Base-by-base conservation (phyloP, 2,113 vertebrate genomes). In the Oceanites oceanicus region DNA sequence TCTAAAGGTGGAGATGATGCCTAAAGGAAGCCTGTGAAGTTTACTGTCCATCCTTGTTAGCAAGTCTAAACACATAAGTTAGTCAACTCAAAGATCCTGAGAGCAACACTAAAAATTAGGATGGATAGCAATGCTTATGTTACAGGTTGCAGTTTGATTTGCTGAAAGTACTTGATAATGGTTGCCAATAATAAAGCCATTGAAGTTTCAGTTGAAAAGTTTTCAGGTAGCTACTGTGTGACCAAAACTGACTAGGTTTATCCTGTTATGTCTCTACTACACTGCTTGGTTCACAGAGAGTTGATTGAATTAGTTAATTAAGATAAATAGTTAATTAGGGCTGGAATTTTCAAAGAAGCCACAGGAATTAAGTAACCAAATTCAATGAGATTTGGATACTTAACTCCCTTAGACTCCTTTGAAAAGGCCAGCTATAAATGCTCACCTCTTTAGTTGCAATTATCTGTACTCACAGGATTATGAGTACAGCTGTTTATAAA, bases 311-410 rank as follows among this genome's bases (percentile, higher is more conserved):
- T 87, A 78, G 70, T 94, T 94, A 96, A 97, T 97, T 95, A 95
- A 87, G 87, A 83, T 87, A 89, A 92, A 86, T 72, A 79, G 82
- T 70, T 95, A 63, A 93, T 94, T 91, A 94, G 74, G 59, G 32
- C 22, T 88, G 78, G 67, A 86, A 93, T 92, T 97, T 97, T 96
- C 96, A 96, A 96, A 97, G 94, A 86, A 88, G 85, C 94, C 96
- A 90, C 86, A 90, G 66, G 88, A 95, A 95, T 96, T 95, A 96
- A 42, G 93, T 96, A 97, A 92, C 87, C 87, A 97, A 96, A 96
- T 94, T 86, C 90, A 95, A 63, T 80, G 74, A 86, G 75, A 93
- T 92, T 80, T 86, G 88, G 45, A 45, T 88, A 63, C 76, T 90
- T 88, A 92, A 88, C 67, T 92, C 72, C 47, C 72, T 90, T 67